Base-by-base conservation (phyloP, 2,113 vertebrate genomes). In the Edolisoma coerulescens region DNA sequence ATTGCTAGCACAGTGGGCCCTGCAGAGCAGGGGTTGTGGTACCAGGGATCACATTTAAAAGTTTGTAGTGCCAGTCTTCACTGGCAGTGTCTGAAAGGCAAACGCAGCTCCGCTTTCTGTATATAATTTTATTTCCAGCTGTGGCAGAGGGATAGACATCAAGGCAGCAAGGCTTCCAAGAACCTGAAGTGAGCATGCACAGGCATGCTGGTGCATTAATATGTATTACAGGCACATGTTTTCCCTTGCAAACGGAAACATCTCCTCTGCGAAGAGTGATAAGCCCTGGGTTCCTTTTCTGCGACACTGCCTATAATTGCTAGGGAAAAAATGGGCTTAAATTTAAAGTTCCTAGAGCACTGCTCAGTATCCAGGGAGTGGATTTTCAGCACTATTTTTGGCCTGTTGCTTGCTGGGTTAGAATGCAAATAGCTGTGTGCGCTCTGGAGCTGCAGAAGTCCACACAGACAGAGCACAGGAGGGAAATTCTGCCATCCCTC, bases 341-440 rank as follows among this genome's bases (percentile, higher is more conserved):
- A 86, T 78, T 23, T 64, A 10, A 81, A 82, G 44, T 94, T 92
- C 61, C 56, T 53, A 21, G 80, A 95, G 73, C 49, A 44, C 49
- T 39, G 21, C 41, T 95, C 69, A 39, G 65, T 52, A 68, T 21
- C 69, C 65, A 90, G 15, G 17, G 73, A 49, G 77, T 42, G 41
- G 44, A 87, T 91, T 87, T 93, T 57, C 53, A 85, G 54, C 4
- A 4, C 65, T 96, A 70, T 85, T 94, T 96, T 96, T 91, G 91
- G 74, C 49, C 49, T 68, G 1, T 63, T 91, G 65, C 77, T 56
- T 68, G 32, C 80, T 89, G 53, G 37, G 26, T 64, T 75, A 33
- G 69, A 87, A 87, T 89, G 77, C 53, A 82, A 89, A 91, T 89
- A 50, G 30, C 59, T 47, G 13, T 52, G 63, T 52, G 39, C 8